A percentile compares a stretch with the other conserved stretches of the same genome.
Conservation (phyloP, 1,140 invertebrate genomes). For the Aculops lycopersici region DNA sequence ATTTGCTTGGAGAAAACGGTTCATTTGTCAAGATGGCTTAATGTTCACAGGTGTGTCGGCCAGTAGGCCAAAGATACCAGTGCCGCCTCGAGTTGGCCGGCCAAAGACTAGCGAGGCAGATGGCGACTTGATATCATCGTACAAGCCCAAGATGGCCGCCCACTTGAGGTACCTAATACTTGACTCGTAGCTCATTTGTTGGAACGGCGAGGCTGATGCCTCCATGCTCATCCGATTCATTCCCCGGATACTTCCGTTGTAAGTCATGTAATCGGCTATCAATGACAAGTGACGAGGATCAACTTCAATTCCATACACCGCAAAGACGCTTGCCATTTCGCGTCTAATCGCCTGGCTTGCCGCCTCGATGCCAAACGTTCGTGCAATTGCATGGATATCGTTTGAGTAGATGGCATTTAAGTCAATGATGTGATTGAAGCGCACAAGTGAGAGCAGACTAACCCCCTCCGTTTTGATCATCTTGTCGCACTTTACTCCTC, state of each 20-base stretch:
- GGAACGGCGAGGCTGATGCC: conserved; percentile 41
- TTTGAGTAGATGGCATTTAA: conserved; percentile 62
- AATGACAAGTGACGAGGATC: conserved; percentile 67
- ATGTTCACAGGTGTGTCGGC: conserved; percentile 7
- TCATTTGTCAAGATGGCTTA: neutral
- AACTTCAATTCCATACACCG: conserved; percentile 76
- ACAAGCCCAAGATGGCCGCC: conserved; percentile 30
- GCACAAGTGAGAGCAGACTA: conserved; percentile 63
- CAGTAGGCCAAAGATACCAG: conserved; percentile 36
- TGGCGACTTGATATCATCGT: conserved; percentile 46
- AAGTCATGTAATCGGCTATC: conserved; percentile 93
- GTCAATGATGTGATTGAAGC: conserved; percentile 43
- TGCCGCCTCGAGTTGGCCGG: conserved; percentile 42
- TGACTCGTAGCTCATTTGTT: conserved; percentile 94
- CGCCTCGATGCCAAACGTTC: conserved; percentile 74
- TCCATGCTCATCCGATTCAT: conserved; percentile 67
- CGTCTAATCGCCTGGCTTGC: conserved; percentile 50
- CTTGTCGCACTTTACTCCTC: conserved; percentile 6
- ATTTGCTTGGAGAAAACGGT: too few relatives aligned
- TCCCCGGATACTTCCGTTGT: conserved; percentile 51
- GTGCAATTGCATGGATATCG: conserved; percentile 61
- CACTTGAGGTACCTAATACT: conserved; percentile 51
- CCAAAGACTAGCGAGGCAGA: conserved; percentile 62
- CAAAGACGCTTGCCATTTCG: conserved; percentile 69
- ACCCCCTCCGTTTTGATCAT: conserved; percentile 60